Conservation (phyloP, 2,113 vertebrate genomes). For the Tor tambroides region DNA sequence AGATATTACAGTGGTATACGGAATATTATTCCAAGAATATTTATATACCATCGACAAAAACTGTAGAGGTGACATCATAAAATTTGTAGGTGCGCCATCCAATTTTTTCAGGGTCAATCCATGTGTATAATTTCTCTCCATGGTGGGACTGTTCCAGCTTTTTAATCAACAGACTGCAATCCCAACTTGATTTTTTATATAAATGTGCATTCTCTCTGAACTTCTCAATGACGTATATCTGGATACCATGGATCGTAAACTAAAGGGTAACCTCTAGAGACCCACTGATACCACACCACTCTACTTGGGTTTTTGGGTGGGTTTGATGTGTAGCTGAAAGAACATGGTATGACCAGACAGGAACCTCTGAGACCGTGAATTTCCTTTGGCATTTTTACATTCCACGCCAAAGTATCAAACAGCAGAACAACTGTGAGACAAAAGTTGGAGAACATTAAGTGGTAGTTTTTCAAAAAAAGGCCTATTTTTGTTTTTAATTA, state of each 20-base stretch:
- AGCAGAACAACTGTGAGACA: slow-evolving; percentile 50
- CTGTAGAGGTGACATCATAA: slow-evolving; percentile 59
- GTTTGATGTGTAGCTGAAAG: background rate
- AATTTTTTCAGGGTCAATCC: slow-evolving; percentile 65
- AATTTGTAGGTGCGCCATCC: background rate
- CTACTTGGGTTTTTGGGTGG: background rate
- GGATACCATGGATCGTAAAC: slow-evolving; percentile 52
- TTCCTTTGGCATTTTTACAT: background rate
- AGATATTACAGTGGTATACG: background rate
- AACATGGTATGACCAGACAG: slow-evolving; percentile 31
- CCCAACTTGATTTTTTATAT: background rate
- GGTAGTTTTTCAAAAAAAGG: no score
- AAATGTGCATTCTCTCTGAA: slow-evolving; percentile 40
- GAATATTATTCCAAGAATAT: background rate
- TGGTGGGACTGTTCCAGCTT: no score
- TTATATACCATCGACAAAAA: slow-evolving; percentile 44
- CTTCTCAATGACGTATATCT: rapidly evolving
- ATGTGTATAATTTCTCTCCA: slow-evolving; percentile 58
- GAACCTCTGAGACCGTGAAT: background rate
- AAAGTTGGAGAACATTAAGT: background rate
- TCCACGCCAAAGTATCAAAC: slow-evolving; percentile 17
- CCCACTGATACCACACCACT: slow-evolving; percentile 33
- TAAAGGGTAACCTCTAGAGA: slow-evolving; percentile 49
- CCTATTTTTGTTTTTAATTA: no score
- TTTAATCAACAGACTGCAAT: slow-evolving; percentile 55